Conservation (phyloP, 2,888 invertebrate genomes). For the Ormia ochracea region DNA sequence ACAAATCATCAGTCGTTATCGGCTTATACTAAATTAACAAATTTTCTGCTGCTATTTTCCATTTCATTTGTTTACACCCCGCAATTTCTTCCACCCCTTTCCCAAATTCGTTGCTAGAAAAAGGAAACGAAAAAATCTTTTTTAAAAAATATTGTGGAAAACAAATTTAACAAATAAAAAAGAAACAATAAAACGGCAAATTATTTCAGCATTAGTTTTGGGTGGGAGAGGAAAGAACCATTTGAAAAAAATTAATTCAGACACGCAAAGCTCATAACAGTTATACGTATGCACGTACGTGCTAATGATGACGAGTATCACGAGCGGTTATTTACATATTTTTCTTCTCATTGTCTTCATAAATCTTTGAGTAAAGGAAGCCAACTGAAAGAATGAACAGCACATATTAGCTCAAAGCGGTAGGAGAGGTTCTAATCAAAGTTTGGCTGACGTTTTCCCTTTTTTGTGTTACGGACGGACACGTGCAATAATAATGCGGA, state of each 20-base stretch:
- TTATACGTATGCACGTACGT: background rate
- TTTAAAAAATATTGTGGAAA: background rate
- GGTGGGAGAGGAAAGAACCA: background rate
- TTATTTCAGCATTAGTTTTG: background rate
- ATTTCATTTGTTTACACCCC: too few species aligned
- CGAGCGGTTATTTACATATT: too few species aligned
- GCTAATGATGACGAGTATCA: background rate
- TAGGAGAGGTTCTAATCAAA: background rate
- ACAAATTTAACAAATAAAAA: background rate
- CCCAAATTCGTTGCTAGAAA: too few species aligned
- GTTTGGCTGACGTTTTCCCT: too few species aligned
- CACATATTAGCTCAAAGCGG: background rate
- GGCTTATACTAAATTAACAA: too few species aligned
- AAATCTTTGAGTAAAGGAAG: background rate
- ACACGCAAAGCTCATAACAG: background rate
- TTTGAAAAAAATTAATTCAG: background rate
- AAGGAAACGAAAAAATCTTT: too few species aligned
- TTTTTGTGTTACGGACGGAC: too few species aligned
- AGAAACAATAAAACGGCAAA: too few species aligned
- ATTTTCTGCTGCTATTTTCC: too few species aligned
- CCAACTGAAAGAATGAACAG: background rate
- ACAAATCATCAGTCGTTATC: too few species aligned
- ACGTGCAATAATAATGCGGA: too few species aligned
- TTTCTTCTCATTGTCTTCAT: background rate
- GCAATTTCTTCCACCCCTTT: too few species aligned